Percentiles rank a stretch among this genome's conserved stretches.
phyloP scores from a whole-genome alignment of 1,140 invertebrate species.

The Carposina sasakii region DNA sequence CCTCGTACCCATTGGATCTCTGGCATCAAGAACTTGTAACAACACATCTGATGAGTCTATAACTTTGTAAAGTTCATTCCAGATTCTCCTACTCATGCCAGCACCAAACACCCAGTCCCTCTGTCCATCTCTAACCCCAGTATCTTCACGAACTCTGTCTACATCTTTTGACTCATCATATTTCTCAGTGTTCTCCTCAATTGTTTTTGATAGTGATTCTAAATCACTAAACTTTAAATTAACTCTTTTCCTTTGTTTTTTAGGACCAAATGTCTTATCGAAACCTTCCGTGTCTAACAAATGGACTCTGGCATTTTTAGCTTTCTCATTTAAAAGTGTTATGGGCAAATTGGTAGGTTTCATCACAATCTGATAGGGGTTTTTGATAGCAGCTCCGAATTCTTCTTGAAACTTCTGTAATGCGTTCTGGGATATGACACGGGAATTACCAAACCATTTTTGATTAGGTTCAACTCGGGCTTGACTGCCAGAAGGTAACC shows the following conservation, averaged over 20 bases:
- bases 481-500: conserved; percentile 89
- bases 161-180: conserved; percentile 88
- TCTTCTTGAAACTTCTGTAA: conserved; percentile 98
- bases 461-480: conserved; percentile 97
- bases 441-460: conserved; percentile 97
- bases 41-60: conserved; percentile 99
- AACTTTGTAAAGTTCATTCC: conserved; percentile 99
- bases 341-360: conserved; percentile 96
- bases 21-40: conserved; percentile 93
- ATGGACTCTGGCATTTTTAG: conserved; percentile 93
- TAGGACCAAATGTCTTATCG: conserved; percentile 95
- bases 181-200: conserved; percentile 79
- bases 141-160: conserved; percentile 88
- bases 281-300: conserved; percentile 96
- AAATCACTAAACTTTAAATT: conserved; percentile 85
- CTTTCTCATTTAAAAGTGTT: conserved; percentile 94
- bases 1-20: conserved; percentile 96
- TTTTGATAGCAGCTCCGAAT: conserved; percentile 92
- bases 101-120: conserved; percentile 92
- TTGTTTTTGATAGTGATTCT: conserved; percentile 80
- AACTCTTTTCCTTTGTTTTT: conserved; percentile 92
- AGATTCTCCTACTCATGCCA: conserved; percentile 97
- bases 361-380: conserved; percentile 99
- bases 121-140: conserved; percentile 81
- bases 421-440: conserved; percentile 93